Evolutionary conservation across 1,140 invertebrate genomes (phyloP), one percentile per base, ranked within the genome.

Genomic region (Drosophila murphyi): DNA sequence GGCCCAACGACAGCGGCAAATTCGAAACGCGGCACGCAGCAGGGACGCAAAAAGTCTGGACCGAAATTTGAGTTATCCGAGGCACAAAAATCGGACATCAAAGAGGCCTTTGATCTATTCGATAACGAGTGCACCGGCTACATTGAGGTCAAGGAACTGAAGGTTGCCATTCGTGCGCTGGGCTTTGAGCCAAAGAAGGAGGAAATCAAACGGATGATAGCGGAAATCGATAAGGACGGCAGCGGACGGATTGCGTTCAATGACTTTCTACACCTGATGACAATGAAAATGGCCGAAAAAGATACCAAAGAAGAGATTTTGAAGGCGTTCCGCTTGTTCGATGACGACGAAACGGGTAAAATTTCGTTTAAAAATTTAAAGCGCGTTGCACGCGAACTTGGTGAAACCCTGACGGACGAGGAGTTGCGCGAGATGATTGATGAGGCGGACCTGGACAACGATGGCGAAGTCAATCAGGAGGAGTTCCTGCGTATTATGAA

Each of bases 351-450:
- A 83, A 96, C 96, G 75, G 98, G 98, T 4, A 98, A 98, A 93
- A 99, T 99, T 75, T 96, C 97, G 29, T 98, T 99, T 85, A 96
- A 97, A 81, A 98, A 99, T 94, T 93, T 99, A n/a, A 98, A 98
- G 93, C 94, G 97, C 77, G 98, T 99, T n/a, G 97, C 98, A 3
- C 95, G 96, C 86, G 97, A 99, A 93, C 93, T 99, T 20, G 98
- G 98, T 0, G 98, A 99, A 93, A 98, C 97, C 91, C 93, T 99
- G 34, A 98, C 97, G 8, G 98, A 99, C 93, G 98, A 99, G 60
- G 98, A 99, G 93, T 92, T 99, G 3, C 95, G 98, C 93, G 98
- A 99, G 94, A 99, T 99, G 98, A 99, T 99, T 72, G 96, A 98
- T 90, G 98, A 99, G 94, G 98, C 98, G 35, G 98, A 99, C 93